A percentile compares a stretch with the other conserved stretches of the same genome.
Conservation (phyloP, 2,113 vertebrate species). For the Laticauda laticaudata region DNA sequence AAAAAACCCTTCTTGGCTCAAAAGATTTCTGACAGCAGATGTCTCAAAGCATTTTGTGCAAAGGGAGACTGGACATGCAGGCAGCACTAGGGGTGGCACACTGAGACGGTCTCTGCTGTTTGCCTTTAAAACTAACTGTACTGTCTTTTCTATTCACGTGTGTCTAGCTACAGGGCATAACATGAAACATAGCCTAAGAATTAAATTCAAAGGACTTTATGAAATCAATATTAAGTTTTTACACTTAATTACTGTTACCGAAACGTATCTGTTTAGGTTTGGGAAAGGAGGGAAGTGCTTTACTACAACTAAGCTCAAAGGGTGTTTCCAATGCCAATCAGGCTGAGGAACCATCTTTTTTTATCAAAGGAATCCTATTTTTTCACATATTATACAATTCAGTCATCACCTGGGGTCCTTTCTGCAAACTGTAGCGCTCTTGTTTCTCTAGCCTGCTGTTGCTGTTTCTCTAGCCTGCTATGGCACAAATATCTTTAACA, state of each 20-base stretch:
- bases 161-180: constrained; percentile 93
- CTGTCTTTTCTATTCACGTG: constrained; percentile 93
- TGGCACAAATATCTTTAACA: constrained; percentile 21
- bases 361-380: constrained; percentile 76
- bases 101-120: constrained; percentile 86
- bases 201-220: constrained; percentile 80
- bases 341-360: constrained; percentile 64
- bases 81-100: constrained; percentile 76
- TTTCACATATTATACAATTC: constrained; percentile 66
- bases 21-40: constrained; percentile 75
- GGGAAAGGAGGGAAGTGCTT: constrained; percentile 65
- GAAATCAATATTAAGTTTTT: constrained; percentile 78
- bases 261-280: constrained; percentile 71
- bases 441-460: background rate
- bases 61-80: constrained; percentile 69
- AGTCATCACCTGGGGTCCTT: constrained; percentile 56
- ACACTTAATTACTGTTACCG: constrained; percentile 87
- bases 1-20: constrained; percentile 63
- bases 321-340: constrained; percentile 52
- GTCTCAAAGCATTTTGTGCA: constrained; percentile 62
- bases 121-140: constrained; percentile 98
- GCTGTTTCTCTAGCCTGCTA: constrained; percentile 7
- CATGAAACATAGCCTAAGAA: constrained; percentile 88
- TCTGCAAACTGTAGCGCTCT: constrained; percentile 27
- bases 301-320: constrained; percentile 69